Evolutionary conservation across 2,113 vertebrate genomes (phyloP).

Genomic region (Megalops atlanticus): DNA sequence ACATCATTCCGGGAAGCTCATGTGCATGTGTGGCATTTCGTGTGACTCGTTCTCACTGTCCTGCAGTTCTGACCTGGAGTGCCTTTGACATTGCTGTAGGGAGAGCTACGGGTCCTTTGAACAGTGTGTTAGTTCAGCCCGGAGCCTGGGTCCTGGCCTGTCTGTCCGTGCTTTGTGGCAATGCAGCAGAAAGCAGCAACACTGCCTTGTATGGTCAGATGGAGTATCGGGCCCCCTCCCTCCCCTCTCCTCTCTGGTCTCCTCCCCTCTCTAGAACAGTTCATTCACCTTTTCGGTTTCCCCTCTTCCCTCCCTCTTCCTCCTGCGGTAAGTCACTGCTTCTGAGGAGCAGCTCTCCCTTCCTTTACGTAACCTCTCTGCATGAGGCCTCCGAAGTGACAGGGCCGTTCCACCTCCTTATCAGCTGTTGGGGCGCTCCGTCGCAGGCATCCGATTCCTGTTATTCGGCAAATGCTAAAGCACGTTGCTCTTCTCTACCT

Average conservation of each 20-base stretch:
- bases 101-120: neutral
- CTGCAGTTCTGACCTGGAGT: neutral
- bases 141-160: neutral
- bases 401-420: too few species aligned
- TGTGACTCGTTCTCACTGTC: neutral
- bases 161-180: neutral
- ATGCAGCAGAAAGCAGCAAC: constrained; percentile 11
- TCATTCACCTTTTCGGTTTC: constrained; percentile 18
- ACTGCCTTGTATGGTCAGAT: constrained; percentile 31
- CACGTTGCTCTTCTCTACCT: too few species aligned
- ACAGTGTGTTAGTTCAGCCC: neutral
- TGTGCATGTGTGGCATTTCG: neutral
- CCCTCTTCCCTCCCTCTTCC: neutral
- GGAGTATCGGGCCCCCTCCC: neutral
- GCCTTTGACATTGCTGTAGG: neutral
- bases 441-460: too few species aligned
- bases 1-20: too few species aligned
- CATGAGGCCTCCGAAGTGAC: neutral
- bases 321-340: neutral
- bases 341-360: neutral
- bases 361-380: neutral
- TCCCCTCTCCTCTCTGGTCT: neutral
- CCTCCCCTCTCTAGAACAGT: neutral
- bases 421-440: too few species aligned
- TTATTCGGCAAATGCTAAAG: too few species aligned